A percentile compares a stretch with the other conserved stretches of the same genome.
phyloP scores from a whole-genome alignment of 2,888 invertebrate genomes.

The Megaustenia siamemsis region DNA sequence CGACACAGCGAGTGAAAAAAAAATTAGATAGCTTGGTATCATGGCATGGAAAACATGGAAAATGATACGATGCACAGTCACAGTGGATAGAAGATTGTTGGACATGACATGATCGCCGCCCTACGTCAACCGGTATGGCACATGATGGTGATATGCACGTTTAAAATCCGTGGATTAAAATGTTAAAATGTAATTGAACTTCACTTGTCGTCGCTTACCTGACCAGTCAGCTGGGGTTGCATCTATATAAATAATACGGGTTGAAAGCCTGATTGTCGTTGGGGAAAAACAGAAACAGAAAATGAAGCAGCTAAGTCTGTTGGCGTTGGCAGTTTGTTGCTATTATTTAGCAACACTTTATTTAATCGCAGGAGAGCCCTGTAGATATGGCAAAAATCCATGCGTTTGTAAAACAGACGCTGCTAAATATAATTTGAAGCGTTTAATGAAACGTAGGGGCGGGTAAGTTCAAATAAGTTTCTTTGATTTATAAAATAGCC shows the following conservation, averaged over 20 bases:
- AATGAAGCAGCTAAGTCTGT: too few species aligned
- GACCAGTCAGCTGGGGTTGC: not conserved
- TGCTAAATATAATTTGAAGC: not conserved
- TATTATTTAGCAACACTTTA: not conserved
- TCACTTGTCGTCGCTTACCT: not conserved
- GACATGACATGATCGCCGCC: too few species aligned
- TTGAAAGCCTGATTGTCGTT: not conserved
- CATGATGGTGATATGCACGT: too few species aligned
- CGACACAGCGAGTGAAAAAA: too few species aligned
- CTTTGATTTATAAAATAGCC: not conserved
- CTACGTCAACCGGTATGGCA: too few species aligned
- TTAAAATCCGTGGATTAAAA: too few species aligned
- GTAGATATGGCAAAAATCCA: not conserved
- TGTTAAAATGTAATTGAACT: not conserved
- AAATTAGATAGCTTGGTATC: too few species aligned
- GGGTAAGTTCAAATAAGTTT: slow-evolving; percentile 1
- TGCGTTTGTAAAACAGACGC: not conserved
- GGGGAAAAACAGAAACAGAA: too few species aligned
- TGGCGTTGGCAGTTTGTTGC: not conserved
- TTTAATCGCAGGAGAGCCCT: slow-evolving; percentile 5
- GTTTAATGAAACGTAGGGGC: not conserved
- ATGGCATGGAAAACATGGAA: too few species aligned
- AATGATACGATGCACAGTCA: too few species aligned
- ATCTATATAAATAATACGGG: not conserved
- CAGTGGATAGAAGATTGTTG: too few species aligned